These are phyloP conservation scores for Tetragnatha versicolor DNA, from an alignment of 1,140 invertebrate genomes.

Conservation along the genomic window DNA sequence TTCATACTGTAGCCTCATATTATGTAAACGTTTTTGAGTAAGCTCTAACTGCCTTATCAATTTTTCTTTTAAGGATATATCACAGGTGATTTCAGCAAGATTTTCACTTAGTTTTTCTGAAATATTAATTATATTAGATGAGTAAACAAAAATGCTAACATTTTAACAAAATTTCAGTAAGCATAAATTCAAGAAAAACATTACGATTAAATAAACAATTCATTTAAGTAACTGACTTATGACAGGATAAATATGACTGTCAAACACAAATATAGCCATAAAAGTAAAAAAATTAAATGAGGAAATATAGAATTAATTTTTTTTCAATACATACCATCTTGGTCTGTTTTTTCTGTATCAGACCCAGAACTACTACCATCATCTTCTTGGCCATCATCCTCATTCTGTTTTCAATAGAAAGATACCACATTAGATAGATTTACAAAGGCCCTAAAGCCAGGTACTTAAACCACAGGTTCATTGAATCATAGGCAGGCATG, in stretches of 20 bases:
- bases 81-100: constrained; percentile 54
- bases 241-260: too few species aligned
- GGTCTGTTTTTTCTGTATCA: constrained; percentile 49
- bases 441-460: too few species aligned
- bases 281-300: too few species aligned
- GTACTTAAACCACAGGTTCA: too few species aligned
- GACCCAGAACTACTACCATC: constrained; percentile 58
- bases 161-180: background rate
- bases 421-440: too few species aligned
- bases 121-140: background rate
- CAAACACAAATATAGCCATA: too few species aligned
- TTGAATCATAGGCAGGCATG: too few species aligned
- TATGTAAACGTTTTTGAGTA: constrained; percentile 81
- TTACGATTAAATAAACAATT: too few species aligned
- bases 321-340: constrained; percentile 39
- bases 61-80: constrained; percentile 69
- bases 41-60: constrained; percentile 92
- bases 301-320: too few species aligned
- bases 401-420: too few species aligned
- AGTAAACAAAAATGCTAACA: background rate
- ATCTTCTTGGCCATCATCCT: constrained; percentile 58
- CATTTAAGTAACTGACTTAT: too few species aligned
- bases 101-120: constrained; percentile 55
- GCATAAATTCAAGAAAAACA: background rate
- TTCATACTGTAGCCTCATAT: constrained; percentile 90